Evolutionary conservation across 2,113 vertebrate species (phyloP), one percentile per base, ranked within the genome.

Genomic region (Aegypius monachus): DNA sequence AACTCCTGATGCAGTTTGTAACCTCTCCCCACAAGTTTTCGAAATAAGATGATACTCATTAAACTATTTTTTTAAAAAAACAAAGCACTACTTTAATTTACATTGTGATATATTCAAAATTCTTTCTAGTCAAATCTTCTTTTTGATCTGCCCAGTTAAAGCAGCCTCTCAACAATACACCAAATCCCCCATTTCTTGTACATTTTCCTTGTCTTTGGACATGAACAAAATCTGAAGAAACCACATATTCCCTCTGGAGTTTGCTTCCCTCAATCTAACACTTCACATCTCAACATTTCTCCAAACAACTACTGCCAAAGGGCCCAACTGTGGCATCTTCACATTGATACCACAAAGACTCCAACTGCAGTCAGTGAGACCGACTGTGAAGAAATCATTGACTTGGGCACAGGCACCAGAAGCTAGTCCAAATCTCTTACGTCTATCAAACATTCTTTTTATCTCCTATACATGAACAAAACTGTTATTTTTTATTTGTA

Each of bases 1-100:
- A 96, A 90, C 42, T 93, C 93, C 83, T 87, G 62, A 74, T 79
- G 95, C 42, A 29, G 96, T 97, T 97, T 97, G 97, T 83, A 98
- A 95, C 90, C 90, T 89, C 45, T 95, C 85, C 81, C 91, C 95
- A 67, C 1, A 11, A 79, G 92, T 96, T 96, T 88, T 66, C 1
- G 2, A 95, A 95, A 70, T n/a, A 92, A 96, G 91, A 93, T 32
- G 74, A 74, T 90, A 74, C 58, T 80, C 92, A 91, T 78, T 74
- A 94, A 96, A 71, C 36, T 55, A 31, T 31, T 55, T 55, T 55
- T 53, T 55, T 31, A 7, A 7, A 7, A 18, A 42, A 47, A 27
- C 52, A 53, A 20, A 5, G 8, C 66, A 50, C 72, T 79, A 63
- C 50, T 91, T 71, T 70, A 20, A 90, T 86, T 85, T 88, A 72